phyloP scores from a whole-genome alignment of 2,888 invertebrate species.

The Carabus problematicus region DNA sequence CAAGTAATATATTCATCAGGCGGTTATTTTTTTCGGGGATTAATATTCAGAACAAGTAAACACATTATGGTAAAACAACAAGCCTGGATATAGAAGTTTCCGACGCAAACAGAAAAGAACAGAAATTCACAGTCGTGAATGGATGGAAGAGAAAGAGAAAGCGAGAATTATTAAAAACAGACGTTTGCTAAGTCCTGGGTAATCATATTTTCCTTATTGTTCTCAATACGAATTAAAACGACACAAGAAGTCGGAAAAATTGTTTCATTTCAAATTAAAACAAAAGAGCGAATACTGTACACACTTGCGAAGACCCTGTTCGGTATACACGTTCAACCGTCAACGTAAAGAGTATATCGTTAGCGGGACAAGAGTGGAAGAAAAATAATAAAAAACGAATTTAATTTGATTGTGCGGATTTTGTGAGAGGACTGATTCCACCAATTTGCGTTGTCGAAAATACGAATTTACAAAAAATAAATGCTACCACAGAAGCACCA shows the following conservation, averaged over 20 bases:
- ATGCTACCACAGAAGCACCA: background rate
- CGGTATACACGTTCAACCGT: constrained; percentile 6
- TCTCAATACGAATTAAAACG: constrained; percentile 15
- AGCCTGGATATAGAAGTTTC: too few species aligned
- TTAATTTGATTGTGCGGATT: constrained; percentile 37
- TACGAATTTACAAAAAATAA: constrained; percentile 19
- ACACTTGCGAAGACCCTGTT: too few species aligned
- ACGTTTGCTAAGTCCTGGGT: background rate
- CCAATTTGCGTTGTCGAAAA: constrained; percentile 37
- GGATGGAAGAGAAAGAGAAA: background rate
- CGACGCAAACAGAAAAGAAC: background rate
- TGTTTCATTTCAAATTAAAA: too few species aligned
- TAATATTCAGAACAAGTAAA: too few species aligned
- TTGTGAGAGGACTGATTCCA: constrained; percentile 10
- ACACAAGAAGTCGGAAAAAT: background rate
- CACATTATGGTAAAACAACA: too few species aligned
- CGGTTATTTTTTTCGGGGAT: too few species aligned
- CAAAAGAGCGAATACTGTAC: too few species aligned
- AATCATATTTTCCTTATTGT: constrained; percentile 11
- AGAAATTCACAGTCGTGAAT: background rate
- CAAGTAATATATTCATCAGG: too few species aligned
- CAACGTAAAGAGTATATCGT: background rate
- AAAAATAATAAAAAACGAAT: constrained; percentile 36
- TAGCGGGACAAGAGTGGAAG: constrained; percentile 16
- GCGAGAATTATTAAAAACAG: constrained; percentile 10